Base-by-base conservation (phyloP, 1,140 invertebrate species). In the Zaprionus capensis region DNA sequence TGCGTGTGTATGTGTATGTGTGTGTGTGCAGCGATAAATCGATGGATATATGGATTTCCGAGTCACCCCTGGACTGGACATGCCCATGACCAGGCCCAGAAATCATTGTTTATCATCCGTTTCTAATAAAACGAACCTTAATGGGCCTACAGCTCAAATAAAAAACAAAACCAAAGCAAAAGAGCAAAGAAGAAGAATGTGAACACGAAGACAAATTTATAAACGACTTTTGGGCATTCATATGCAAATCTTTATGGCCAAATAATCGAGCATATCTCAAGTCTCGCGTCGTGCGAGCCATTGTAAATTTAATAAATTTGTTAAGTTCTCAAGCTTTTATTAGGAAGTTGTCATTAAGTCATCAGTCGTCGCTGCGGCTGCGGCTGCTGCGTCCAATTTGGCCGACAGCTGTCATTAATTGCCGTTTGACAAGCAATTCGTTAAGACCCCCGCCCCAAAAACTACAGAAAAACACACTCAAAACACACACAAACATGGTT, bases 321-420 rank as follows among this genome's bases (percentile, higher is more conserved):
- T 83, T 88, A 75, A 72, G 71, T 83, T 88, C 81, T 80, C 31
- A 59, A 64, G 77, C 72, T 75, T 83, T 83, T 78, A 83, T 88
- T 88, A 88, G 80, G 83, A 87, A 87, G 83, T 87, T 87, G 84
- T 88, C 83, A 87, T 87, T 87, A 87, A 87, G 83, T 81, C 83
- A 78, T 87, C 83, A 75, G 64, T 65, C 51, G 62, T 49, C 51
- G 63, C 67, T 70, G 61, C 26, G 31, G 46, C 28, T 64, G 20
- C n/a, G 24, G 58, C 22, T 67, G 73, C 78, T 79, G 72, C 62
- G 57, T 78, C 78, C 74, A 82, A 80, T 82, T 82, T 80, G 78
- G 78, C 74, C 66, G 78, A 41, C 66, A 70, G 78, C 75, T 78
- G 85, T 85, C 69, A 87, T 87, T 88, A 87, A 87, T 88, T 87